Conservation (phyloP, 2,888 invertebrate species). For the Leptarthrus brevirostris region DNA sequence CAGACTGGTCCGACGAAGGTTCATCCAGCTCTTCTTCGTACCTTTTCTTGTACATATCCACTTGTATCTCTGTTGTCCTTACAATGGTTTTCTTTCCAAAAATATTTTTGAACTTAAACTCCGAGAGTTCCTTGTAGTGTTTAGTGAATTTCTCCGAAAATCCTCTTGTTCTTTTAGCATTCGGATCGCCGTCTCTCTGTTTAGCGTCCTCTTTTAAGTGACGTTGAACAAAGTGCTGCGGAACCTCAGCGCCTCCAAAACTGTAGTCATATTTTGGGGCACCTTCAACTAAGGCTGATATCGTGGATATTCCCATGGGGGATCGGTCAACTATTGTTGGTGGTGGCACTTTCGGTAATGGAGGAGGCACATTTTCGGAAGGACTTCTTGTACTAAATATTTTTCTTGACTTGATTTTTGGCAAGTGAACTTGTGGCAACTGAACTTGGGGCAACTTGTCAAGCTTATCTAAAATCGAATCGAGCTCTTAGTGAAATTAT, state of each 20-base stretch:
- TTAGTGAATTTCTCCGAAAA: slow-evolving; percentile 61
- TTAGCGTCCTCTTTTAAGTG: slow-evolving; percentile 14
- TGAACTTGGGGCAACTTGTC: too few relatives aligned
- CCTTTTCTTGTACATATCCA: slow-evolving; percentile 61
- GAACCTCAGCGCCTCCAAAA: slow-evolving; percentile 33
- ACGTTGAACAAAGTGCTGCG: not conserved
- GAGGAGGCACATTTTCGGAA: slow-evolving; percentile 56
- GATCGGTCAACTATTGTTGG: slow-evolving; percentile 56
- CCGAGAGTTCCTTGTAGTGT: slow-evolving; percentile 63
- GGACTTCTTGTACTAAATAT: slow-evolving; percentile 60
- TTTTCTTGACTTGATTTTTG: slow-evolving; percentile 62
- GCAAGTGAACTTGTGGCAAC: slow-evolving; percentile 55
- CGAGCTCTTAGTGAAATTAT: not conserved
- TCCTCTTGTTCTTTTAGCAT: slow-evolving; percentile 18
- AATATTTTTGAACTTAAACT: slow-evolving; percentile 62
- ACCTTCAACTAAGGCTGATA: slow-evolving; percentile 59
- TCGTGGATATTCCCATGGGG: slow-evolving; percentile 63
- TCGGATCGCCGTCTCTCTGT: not conserved
- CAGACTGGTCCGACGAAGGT: slow-evolving; percentile 57
- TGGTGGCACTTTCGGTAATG: slow-evolving; percentile 21
- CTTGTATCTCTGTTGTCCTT: slow-evolving; percentile 61
- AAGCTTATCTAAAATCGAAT: slow-evolving; percentile 58
- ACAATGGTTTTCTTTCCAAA: slow-evolving; percentile 62
- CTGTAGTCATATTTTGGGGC: slow-evolving; percentile 43
- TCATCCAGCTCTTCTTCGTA: slow-evolving; percentile 57